These are phyloP conservation scores for Hecatera dysodea DNA, from an alignment of 2,888 invertebrate genomes.

Conservation along the genomic window DNA sequence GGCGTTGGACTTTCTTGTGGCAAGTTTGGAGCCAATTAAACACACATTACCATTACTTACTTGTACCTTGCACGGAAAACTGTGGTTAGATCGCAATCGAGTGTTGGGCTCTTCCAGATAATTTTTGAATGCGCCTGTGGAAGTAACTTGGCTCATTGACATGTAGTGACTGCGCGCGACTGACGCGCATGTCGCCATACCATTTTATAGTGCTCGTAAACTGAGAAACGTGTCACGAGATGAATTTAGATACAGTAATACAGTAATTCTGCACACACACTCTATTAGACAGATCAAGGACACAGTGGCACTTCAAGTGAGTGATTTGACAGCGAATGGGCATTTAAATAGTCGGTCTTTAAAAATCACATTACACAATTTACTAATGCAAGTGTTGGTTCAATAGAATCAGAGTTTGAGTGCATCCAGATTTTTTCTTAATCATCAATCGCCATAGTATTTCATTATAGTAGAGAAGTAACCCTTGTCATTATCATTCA, in stretches of 20 bases:
- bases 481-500: background rate
- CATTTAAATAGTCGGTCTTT: conserved; percentile 26
- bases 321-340: conserved; percentile 49
- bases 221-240: conserved; percentile 69
- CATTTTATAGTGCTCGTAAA: conserved; percentile 83
- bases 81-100: conserved; percentile 17
- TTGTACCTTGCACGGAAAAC: conserved; percentile 5
- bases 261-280: conserved; percentile 63
- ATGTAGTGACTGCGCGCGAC: conserved; percentile 66
- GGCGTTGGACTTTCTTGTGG: conserved; percentile 40
- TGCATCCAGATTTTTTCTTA: background rate
- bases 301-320: conserved; percentile 38
- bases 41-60: conserved; percentile 33
- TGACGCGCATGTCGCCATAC: conserved; percentile 75
- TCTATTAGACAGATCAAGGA: conserved; percentile 59
- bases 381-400: background rate
- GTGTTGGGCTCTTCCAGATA: conserved; percentile 64
- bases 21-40: too few species aligned
- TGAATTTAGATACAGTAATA: conserved; percentile 73
- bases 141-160: conserved; percentile 69
- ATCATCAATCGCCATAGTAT: background rate
- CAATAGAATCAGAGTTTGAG: background rate
- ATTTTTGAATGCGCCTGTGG: conserved; percentile 45
- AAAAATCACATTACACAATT: conserved; percentile 13
- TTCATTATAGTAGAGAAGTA: background rate